Percentiles rank a stretch among this genome's conserved stretches.
These are phyloP conservation scores for Montipora efflorescens DNA, from an alignment of 64 coral and sea anemone genomes.

Conservation along the genomic window DNA sequence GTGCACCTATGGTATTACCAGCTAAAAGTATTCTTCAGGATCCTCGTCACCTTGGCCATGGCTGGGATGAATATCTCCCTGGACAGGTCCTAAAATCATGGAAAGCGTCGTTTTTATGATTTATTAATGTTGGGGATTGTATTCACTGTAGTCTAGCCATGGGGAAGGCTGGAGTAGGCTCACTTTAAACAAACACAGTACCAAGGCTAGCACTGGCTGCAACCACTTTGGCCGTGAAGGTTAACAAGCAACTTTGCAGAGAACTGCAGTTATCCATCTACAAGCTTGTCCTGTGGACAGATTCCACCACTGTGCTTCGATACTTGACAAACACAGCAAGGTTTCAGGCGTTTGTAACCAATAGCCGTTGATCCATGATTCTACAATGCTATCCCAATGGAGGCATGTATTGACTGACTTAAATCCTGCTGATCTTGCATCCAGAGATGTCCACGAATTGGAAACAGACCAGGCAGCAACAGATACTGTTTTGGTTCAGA, in stretches of 20 bases:
- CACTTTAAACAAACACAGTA: slow-evolving; percentile 33
- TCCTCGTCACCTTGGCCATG: background rate
- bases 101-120: slow-evolving; percentile 48
- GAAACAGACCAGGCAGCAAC: background rate
- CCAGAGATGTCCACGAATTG: slow-evolving; percentile 24
- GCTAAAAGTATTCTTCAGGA: slow-evolving; percentile 11
- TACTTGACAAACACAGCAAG: slow-evolving; percentile 53
- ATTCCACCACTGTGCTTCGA: background rate
- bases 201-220: slow-evolving; percentile 55
- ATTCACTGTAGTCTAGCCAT: slow-evolving; percentile 33
- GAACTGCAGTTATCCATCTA: slow-evolving; percentile 29
- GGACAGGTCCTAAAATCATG: background rate
- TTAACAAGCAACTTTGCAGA: slow-evolving; percentile 42
- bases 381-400: slow-evolving; percentile 25
- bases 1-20: slow-evolving; percentile 10
- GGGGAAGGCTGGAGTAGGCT: slow-evolving; percentile 55
- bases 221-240: slow-evolving; percentile 44
- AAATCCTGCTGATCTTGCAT: slow-evolving; percentile 58
- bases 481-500: slow-evolving; percentile 32
- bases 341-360: slow-evolving; percentile 64
- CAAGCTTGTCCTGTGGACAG: slow-evolving; percentile 30
- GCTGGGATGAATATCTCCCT: background rate
- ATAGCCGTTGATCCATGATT: slow-evolving; percentile 46
- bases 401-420: slow-evolving; percentile 43
- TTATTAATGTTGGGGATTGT: background rate